Conservation (phyloP, 2,888 invertebrate genomes). For the Nomada fucata region DNA sequence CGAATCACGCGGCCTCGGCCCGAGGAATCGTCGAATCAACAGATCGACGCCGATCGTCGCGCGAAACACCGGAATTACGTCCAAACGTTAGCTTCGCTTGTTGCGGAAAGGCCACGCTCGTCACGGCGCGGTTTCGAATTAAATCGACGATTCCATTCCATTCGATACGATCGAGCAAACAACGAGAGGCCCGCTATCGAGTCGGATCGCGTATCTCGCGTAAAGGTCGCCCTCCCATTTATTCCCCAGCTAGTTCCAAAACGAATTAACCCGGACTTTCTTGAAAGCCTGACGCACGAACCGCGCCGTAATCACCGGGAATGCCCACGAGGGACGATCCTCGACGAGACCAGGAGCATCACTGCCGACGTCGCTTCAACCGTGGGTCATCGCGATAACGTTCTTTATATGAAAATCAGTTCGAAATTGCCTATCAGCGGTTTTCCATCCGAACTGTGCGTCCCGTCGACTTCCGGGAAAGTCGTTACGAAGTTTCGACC, state of each 20-base stretch:
- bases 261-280: background rate
- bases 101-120: no score
- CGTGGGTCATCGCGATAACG: background rate
- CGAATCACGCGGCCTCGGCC: background rate
- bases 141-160: no score
- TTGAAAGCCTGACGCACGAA: background rate
- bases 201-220: no score
- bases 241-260: background rate
- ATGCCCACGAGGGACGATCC: background rate
- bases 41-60: background rate
- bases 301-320: no score
- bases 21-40: background rate
- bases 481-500: background rate
- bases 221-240: background rate
- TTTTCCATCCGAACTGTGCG: background rate
- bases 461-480: background rate
- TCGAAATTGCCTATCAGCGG: background rate
- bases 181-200: no score
- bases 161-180: no score
- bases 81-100: no score
- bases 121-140: no score
- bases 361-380: no score
- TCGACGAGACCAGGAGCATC: background rate
- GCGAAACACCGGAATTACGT: background rate
- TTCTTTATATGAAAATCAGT: background rate